Percentiles rank a stretch among this genome's conserved stretches.
Conservation (phyloP, 2,888 invertebrate species). For the Cephus rjabovi region DNA sequence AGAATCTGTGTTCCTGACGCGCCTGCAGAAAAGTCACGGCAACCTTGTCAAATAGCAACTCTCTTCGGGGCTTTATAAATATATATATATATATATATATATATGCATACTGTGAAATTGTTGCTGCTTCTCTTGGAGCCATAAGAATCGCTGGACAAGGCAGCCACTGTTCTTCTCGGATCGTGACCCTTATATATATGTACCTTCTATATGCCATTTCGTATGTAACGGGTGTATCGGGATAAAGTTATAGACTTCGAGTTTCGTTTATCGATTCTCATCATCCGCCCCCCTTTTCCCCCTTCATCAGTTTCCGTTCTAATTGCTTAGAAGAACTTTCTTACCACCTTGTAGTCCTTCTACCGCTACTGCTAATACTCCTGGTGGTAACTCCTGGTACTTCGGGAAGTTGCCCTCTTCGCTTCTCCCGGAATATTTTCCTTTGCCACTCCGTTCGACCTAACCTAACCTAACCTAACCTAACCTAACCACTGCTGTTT, state of each 20-base stretch:
- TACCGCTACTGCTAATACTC: no score
- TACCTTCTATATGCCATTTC: background rate
- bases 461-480: background rate
- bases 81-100: background rate
- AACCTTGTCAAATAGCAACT: background rate
- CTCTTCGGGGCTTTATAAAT: background rate
- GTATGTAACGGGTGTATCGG: background rate
- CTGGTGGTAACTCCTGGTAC: background rate
- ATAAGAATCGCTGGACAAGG: background rate
- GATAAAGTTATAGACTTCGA: background rate
- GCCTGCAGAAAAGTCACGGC: background rate
- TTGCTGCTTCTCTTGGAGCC: background rate
- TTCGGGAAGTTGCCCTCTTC: background rate
- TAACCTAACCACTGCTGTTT: background rate
- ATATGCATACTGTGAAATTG: background rate
- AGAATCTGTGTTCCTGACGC: background rate
- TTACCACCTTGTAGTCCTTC: background rate
- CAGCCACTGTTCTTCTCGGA: background rate
- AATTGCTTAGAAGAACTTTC: background rate
- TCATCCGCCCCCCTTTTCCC: background rate
- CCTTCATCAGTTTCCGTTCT: background rate
- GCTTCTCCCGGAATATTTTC: background rate
- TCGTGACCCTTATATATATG: background rate
- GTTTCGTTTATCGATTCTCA: background rate
- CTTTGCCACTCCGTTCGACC: background rate